Percentiles rank a stretch among this genome's conserved stretches.
Conservation (phyloP, 2,888 invertebrate species). For the Pimpla rufipes region DNA sequence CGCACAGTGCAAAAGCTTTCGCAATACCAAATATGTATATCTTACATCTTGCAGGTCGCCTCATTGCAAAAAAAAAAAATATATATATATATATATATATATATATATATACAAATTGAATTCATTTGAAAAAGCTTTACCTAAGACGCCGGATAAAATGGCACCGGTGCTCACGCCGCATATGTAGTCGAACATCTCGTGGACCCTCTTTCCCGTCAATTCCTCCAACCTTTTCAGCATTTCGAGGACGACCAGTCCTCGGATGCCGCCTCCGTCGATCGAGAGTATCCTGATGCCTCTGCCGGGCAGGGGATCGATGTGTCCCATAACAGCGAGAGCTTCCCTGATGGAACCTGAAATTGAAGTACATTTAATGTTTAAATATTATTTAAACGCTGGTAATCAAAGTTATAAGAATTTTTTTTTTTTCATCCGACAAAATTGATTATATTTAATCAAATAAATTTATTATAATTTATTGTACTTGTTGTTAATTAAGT, state of each 20-base stretch:
- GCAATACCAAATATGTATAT: neutral
- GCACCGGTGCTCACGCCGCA: slow-evolving; percentile 95
- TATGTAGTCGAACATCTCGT: slow-evolving; percentile 95
- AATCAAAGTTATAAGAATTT: too few relatives aligned
- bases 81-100: too few relatives aligned
- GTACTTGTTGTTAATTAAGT: too few relatives aligned
- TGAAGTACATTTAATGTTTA: neutral
- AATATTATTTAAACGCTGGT: too few relatives aligned
- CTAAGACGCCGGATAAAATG: slow-evolving; percentile 91
- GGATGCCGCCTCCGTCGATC: slow-evolving; percentile 96
- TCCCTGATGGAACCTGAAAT: slow-evolving; percentile 83
- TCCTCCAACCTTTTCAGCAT: slow-evolving; percentile 92
- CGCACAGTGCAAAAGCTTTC: neutral
- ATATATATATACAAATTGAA: neutral
- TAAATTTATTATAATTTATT: too few relatives aligned
- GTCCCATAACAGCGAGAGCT: slow-evolving; percentile 91
- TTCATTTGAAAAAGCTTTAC: slow-evolving; percentile 81
- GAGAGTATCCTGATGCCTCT: slow-evolving; percentile 93
- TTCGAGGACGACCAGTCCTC: slow-evolving; percentile 95
- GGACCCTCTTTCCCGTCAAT: slow-evolving; percentile 89
- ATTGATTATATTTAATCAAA: too few relatives aligned
- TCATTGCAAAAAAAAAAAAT: neutral
- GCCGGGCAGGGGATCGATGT: slow-evolving; percentile 89
- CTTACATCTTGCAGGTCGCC: neutral
- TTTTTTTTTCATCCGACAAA: too few relatives aligned